phyloP scores from a whole-genome alignment of 1,140 invertebrate species.

The Zaprionus nigranus region DNA sequence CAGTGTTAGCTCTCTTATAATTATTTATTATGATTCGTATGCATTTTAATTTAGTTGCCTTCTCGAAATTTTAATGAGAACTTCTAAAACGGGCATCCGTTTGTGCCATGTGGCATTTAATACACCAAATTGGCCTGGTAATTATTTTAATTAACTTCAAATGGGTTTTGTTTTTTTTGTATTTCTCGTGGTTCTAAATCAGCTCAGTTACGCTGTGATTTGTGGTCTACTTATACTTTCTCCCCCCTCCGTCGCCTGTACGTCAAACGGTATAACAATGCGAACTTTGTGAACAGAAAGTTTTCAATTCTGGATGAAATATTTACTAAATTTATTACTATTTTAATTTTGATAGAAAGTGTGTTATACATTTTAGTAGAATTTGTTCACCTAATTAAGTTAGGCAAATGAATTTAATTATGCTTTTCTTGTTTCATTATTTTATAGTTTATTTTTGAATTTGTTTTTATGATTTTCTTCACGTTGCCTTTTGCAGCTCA shows the following conservation, averaged over 20 bases:
- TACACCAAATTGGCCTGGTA: constrained; percentile 39
- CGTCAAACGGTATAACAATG: background rate
- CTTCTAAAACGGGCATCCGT: constrained; percentile 35
- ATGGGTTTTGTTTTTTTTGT: constrained; percentile 12
- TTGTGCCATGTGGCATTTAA: constrained; percentile 68
- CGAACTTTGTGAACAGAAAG: background rate
- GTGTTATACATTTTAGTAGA: too few species aligned
- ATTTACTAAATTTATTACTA: background rate
- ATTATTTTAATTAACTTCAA: constrained; percentile 58
- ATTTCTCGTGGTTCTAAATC: background rate
- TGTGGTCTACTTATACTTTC: constrained; percentile 15
- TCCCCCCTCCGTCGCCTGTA: background rate
- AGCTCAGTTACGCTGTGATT: constrained; percentile 9
- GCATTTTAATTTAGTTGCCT: constrained; percentile 52
- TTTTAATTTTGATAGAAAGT: background rate
- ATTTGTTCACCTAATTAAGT: background rate
- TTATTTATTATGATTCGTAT: constrained; percentile 57
- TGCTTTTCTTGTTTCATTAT: constrained; percentile 16
- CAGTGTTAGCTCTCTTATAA: constrained; percentile 50
- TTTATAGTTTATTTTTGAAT: constrained; percentile 41
- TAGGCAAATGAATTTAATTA: constrained; percentile 31
- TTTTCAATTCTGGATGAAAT: background rate
- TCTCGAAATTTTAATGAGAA: constrained; percentile 43
- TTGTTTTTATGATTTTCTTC: constrained; percentile 39
- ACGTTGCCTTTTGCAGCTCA: constrained; percentile 76